A percentile compares a stretch with the other conserved stretches of the same genome.
Evolutionary conservation across 2,797 vertebrate species (phyloP).

Genomic region (Macropodus opercularis): DNA sequence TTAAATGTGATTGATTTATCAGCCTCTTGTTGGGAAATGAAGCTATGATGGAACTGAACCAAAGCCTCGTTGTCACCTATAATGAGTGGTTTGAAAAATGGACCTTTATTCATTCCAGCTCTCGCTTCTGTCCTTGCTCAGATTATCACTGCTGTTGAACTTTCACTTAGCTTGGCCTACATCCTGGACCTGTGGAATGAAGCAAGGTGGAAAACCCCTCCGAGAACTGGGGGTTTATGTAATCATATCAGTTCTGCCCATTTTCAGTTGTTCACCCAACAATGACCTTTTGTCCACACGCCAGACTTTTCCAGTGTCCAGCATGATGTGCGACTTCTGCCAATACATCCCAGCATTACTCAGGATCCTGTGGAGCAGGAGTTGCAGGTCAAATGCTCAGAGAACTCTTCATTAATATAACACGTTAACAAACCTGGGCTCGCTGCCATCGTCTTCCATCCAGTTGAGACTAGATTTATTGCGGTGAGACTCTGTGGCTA

Average conservation of each 20-base stretch:
- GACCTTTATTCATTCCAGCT: slow-evolving; percentile 45
- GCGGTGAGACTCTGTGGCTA: slow-evolving; percentile 52
- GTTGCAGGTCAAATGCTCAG: slow-evolving; percentile 41
- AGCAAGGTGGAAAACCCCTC: slow-evolving; percentile 9
- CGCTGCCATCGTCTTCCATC: slow-evolving; percentile 52
- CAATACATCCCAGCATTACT: slow-evolving; percentile 5
- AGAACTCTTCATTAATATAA: slow-evolving; percentile 61
- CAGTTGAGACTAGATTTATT: slow-evolving; percentile 66
- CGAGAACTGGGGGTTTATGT: slow-evolving; percentile 5
- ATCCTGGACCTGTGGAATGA: slow-evolving; percentile 10
- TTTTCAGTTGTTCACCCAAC: slow-evolving; percentile 20
- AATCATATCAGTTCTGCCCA: slow-evolving; percentile 18
- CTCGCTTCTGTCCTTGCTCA: slow-evolving; percentile 39
- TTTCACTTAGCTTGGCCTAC: slow-evolving; percentile 28
- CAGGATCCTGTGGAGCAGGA: slow-evolving; percentile 17
- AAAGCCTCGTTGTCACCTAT: slow-evolving; percentile 48
- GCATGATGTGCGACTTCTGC: background rate
- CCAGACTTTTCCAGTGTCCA: background rate
- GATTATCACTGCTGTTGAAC: slow-evolving; percentile 57
- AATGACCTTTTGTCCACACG: background rate
- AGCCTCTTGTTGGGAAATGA: slow-evolving; percentile 57
- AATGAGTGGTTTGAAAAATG: slow-evolving; percentile 62
- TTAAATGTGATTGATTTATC: slow-evolving; percentile 60
- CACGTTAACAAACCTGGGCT: slow-evolving; percentile 63
- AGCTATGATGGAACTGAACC: slow-evolving; percentile 59